phyloP scores from a whole-genome alignment of 2,797 vertebrate species.

The Echiichthys vipera region DNA sequence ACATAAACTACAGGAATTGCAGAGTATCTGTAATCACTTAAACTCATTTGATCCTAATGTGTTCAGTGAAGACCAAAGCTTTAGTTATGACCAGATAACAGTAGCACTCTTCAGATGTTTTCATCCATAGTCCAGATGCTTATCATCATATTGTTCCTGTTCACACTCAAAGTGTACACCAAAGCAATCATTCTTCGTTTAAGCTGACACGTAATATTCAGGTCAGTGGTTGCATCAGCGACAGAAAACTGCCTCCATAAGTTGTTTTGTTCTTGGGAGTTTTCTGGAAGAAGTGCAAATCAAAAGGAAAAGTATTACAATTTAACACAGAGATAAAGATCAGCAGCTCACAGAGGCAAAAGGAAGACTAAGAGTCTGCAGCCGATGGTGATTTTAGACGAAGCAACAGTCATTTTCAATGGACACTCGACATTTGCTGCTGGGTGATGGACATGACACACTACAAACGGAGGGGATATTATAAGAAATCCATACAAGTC shows the following conservation, averaged over 20 bases:
- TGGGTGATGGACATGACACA: too few relatives aligned
- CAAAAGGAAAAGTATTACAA: conserved; percentile 4
- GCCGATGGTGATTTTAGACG: too few relatives aligned
- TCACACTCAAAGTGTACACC: too few relatives aligned
- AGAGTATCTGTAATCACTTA: neutral
- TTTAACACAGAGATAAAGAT: neutral
- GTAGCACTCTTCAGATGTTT: neutral
- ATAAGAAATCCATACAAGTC: too few relatives aligned
- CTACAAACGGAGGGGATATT: too few relatives aligned
- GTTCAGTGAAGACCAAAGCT: neutral
- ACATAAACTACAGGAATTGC: neutral
- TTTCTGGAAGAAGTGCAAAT: conserved; percentile 2
- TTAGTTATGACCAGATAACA: neutral
- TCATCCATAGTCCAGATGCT: conserved; percentile 4
- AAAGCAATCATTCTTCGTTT: neutral
- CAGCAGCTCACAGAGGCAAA: neutral
- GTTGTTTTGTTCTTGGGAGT: neutral
- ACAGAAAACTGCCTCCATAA: neutral
- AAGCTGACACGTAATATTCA: neutral
- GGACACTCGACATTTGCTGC: too few relatives aligned
- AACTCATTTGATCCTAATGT: neutral
- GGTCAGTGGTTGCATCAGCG: neutral
- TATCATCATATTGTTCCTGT: neutral
- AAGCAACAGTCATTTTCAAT: too few relatives aligned
- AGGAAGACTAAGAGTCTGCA: neutral